These are phyloP conservation scores for Cochlearius cochlearius DNA, from an alignment of 2,113 vertebrate genomes.

Conservation along the genomic window DNA sequence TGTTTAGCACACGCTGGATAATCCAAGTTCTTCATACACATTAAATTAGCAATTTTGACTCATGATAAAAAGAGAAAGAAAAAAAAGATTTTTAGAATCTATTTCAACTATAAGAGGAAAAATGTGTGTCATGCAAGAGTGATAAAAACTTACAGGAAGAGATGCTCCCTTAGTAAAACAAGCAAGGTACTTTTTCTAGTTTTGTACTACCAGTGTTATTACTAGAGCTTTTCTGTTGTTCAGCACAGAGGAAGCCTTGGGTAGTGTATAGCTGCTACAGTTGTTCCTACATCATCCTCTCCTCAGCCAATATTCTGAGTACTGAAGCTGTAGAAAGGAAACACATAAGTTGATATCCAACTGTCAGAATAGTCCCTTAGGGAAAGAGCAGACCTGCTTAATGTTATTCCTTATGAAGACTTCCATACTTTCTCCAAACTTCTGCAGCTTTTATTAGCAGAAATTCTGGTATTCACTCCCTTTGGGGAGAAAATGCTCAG, in stretches of 20 bases:
- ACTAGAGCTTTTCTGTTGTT: background rate
- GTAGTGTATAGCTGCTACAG: background rate
- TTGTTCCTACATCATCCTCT: background rate
- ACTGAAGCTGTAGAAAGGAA: background rate
- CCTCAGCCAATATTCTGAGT: background rate
- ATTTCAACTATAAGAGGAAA: background rate
- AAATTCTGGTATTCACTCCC: background rate
- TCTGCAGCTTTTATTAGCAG: constrained; percentile 11
- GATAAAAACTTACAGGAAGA: background rate
- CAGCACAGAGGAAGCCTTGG: background rate
- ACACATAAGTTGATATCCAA: background rate
- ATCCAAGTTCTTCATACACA: constrained; percentile 12
- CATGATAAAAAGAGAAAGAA: background rate
- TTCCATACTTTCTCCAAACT: background rate
- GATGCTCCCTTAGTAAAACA: background rate
- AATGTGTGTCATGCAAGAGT: background rate
- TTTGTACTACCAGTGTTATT: background rate
- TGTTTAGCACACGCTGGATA: constrained; percentile 53
- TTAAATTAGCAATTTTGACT: constrained; percentile 58
- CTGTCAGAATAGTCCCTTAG: background rate
- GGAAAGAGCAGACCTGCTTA: background rate
- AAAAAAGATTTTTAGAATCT: background rate
- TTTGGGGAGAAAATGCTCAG: background rate
- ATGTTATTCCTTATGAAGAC: background rate
- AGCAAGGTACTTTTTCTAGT: background rate